Percentiles rank a stretch among this genome's conserved stretches.
Evolutionary conservation across 2,888 invertebrate genomes (phyloP).

Genomic region (Rhopalosiphum nymphaeae): DNA sequence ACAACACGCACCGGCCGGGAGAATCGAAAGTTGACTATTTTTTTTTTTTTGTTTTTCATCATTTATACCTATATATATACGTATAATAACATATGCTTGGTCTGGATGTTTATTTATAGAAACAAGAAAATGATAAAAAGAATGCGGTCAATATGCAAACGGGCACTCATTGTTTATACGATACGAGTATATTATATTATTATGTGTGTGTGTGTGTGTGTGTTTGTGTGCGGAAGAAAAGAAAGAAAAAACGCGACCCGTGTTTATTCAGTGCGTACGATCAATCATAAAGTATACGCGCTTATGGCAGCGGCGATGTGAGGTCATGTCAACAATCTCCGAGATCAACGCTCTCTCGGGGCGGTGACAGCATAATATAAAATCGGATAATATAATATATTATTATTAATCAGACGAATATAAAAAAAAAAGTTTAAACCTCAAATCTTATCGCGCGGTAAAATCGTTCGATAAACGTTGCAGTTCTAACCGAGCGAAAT

Average conservation of each 20-base stretch:
- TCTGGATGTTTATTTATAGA: conserved; percentile 26
- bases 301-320: conserved; percentile 43
- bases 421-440: neutral
- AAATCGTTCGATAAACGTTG: conserved; percentile 2
- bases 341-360: conserved; percentile 50
- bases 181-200: neutral
- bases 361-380: conserved; percentile 38
- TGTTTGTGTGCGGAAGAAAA: neutral
- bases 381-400: conserved; percentile 21
- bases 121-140: conserved; percentile 29
- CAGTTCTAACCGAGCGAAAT: neutral
- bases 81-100: neutral
- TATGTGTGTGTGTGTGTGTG: too few species aligned
- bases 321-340: conserved; percentile 50
- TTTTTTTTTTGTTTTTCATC: neutral
- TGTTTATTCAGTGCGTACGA: conserved; percentile 41
- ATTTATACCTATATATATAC: neutral
- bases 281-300: conserved; percentile 45
- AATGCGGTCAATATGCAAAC: conserved; percentile 49
- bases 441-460: neutral
- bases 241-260: conserved; percentile 27
- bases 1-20: neutral
- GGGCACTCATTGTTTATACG: conserved; percentile 21
- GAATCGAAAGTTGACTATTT: conserved; percentile 56
- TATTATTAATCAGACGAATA: conserved; percentile 17